Percentiles rank a stretch among this genome's conserved stretches.
Conservation (phyloP, 2,113 vertebrate genomes). For the Myotis yumanensis region DNA sequence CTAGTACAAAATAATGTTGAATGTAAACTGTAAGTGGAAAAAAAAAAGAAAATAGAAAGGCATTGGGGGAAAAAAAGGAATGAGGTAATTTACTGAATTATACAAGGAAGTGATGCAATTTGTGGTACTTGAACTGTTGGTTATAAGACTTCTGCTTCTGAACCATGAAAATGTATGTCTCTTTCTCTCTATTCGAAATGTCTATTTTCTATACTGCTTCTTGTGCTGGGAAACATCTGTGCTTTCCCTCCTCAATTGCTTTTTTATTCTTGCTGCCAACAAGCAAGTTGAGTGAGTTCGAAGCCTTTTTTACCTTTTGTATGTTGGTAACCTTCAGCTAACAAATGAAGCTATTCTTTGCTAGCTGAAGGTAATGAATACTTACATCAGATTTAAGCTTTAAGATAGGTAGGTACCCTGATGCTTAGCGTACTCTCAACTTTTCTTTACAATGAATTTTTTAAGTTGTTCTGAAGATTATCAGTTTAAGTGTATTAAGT, state of each 20-base stretch:
- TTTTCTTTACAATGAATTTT: neutral
- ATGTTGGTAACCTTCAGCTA: neutral
- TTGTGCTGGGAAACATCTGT: neutral
- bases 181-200: neutral
- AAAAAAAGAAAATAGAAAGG: neutral
- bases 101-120: neutral
- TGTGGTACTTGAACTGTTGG: neutral
- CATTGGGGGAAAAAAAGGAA: neutral
- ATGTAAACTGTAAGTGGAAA: neutral
- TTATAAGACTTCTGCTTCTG: neutral
- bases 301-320: constrained; percentile 28
- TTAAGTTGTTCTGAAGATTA: constrained; percentile 8
- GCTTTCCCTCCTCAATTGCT: neutral
- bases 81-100: neutral
- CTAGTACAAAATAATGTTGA: neutral
- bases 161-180: neutral
- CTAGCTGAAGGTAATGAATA: neutral
- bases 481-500: constrained; percentile 6
- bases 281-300: neutral
- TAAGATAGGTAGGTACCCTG: neutral
- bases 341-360: neutral
- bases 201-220: neutral
- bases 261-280: neutral
- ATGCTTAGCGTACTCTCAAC: neutral
- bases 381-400: neutral